Base-by-base conservation (phyloP, 2,888 invertebrate genomes). In the Stratiomys singularior region DNA sequence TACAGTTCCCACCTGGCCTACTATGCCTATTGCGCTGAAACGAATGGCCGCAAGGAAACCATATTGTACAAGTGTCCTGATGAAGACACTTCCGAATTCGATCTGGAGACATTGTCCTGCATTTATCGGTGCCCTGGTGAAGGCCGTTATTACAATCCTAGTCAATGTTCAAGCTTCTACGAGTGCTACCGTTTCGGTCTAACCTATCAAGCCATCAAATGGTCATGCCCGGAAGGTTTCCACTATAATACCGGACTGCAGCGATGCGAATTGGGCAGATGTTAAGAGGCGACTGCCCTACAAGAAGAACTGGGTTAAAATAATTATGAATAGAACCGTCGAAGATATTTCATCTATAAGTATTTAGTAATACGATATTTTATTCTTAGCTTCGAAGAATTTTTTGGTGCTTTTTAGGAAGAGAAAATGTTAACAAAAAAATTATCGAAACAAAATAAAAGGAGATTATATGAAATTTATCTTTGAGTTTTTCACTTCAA, bases 21-120 rank as follows among this genome's bases (percentile, higher is more conserved):
- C 47, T 80, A 78, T 25, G 77, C 77, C n/a, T 78, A 66, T 30
- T 80, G 80, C 63, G 37, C 52, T 1, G 30, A 72, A 23, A n/a
- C 28, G 15, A n/a, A n/a, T 25, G 77, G 77, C 25, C 56, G 58
- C 37, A 56, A 60, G 25, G 77, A 77, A 28, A 77, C 56, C 7
- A 37, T 77, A 9, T 9, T 77, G 3, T 77, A 69, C 47, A 56
- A 69, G 23, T 77, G 77, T 18, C 37, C 56, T 25, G 77, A 77
- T 21, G 69, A 56, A 23, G 60, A 58, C n/a, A 77, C 77, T n/a
- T 69, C 77, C 1, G 77, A 69, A 69, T 77, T 77, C 47, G 77
- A 77, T 60, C 11, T 71, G 60, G 63, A 37, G n/a, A 69, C 69
- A n/a, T 15, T 77, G 18, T 37, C 77, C 0, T 77, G 77, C 60